Conservation (phyloP, 1,140 invertebrate genomes). For the Oedothorax gibbosus region DNA sequence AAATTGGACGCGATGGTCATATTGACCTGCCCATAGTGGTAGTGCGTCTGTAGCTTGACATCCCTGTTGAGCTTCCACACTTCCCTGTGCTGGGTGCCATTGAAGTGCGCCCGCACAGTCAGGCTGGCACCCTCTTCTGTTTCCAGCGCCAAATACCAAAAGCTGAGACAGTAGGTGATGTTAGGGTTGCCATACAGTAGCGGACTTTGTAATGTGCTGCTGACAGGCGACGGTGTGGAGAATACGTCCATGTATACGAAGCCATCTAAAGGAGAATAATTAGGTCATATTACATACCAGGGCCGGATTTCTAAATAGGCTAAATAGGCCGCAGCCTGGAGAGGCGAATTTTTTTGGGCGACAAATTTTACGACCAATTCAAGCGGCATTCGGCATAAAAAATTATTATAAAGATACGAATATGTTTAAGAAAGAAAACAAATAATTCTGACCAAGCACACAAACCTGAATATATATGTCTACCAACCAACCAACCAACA, state of each 20-base stretch:
- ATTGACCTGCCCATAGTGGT: constrained; percentile 49
- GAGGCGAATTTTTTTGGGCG: too few relatives aligned
- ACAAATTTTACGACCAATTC: too few relatives aligned
- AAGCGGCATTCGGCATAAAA: too few relatives aligned
- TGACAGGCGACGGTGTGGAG: constrained; percentile 22
- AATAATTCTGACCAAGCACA: too few relatives aligned
- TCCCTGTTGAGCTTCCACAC: constrained; percentile 46
- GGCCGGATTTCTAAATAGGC: too few relatives aligned
- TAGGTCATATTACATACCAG: too few relatives aligned
- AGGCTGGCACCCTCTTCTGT: constrained; percentile 53
- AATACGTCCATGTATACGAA: constrained; percentile 59
- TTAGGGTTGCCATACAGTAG: constrained; percentile 40
- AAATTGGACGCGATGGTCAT: constrained; percentile 31
- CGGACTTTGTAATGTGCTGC: constrained; percentile 31
- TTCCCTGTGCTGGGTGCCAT: constrained; percentile 22
- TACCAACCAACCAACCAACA: too few relatives aligned
- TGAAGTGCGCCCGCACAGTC: constrained; percentile 21
- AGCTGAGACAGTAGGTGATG: constrained; percentile 52
- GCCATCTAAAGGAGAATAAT: constrained; percentile 46
- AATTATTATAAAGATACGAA: too few relatives aligned
- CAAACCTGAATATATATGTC: too few relatives aligned
- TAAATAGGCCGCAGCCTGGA: too few relatives aligned
- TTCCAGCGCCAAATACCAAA: constrained; percentile 52
- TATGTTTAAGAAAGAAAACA: too few relatives aligned
- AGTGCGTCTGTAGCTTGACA: constrained; percentile 10